Evolutionary conservation across 1,140 invertebrate species (phyloP).

Genomic region (Pomacea maculata): DNA sequence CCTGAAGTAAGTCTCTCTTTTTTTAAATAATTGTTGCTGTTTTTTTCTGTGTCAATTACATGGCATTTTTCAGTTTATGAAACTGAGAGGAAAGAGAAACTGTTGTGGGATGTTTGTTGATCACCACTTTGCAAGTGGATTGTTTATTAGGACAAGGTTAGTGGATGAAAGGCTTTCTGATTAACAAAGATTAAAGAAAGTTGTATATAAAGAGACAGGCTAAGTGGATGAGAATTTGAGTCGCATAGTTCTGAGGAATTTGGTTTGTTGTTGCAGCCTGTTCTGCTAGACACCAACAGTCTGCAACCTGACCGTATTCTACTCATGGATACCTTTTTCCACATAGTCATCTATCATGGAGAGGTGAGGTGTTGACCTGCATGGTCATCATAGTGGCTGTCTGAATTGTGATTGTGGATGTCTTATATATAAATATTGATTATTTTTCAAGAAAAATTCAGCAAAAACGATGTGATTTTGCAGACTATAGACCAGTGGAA

Average conservation of each 20-base stretch:
- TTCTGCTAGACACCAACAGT: constrained; percentile 95
- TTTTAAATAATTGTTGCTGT: background rate
- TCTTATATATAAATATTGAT: background rate
- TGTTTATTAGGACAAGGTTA: too few species aligned
- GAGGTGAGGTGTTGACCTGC: constrained; percentile 73
- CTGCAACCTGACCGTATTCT: constrained; percentile 97
- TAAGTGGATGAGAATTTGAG: too few species aligned
- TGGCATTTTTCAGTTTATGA: background rate
- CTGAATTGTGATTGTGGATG: background rate
- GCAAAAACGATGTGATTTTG: constrained; percentile 22
- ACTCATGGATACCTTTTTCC: constrained; percentile 99
- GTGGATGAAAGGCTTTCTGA: too few species aligned
- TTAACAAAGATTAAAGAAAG: too few species aligned
- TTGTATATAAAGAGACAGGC: too few species aligned
- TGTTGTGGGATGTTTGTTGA: too few species aligned
- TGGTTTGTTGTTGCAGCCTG: constrained; percentile 74
- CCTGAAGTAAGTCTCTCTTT: constrained; percentile 73
- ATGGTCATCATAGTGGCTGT: background rate
- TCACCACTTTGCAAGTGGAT: too few species aligned
- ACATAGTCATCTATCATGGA: constrained; percentile 99
- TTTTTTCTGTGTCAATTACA: background rate
- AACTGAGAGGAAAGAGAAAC: too few species aligned
- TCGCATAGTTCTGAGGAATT: background rate
- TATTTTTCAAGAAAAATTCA: too few species aligned
- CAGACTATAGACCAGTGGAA: constrained; percentile 97